These are phyloP conservation scores for Onychomys leucogaster DNA, from an alignment of 2,797 vertebrate genomes.

Conservation along the genomic window DNA sequence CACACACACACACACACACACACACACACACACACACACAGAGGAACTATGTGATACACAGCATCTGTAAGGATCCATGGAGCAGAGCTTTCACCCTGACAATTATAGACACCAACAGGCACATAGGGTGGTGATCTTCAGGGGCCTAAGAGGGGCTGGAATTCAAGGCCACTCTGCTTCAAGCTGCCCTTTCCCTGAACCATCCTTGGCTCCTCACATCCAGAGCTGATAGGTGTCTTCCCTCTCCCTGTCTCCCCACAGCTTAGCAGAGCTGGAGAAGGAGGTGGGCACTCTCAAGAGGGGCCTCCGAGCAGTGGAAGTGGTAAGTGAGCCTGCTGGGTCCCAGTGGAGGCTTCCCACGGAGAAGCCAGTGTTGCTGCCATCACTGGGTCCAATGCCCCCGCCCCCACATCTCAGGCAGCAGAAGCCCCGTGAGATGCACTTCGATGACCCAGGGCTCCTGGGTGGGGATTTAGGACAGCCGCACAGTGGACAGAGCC, in stretches of 20 bases:
- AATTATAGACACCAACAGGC: not conserved
- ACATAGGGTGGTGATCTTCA: not conserved
- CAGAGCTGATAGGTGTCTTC: not conserved
- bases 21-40: not conserved
- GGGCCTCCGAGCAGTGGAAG: constrained; percentile 96
- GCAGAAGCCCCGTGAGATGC: not conserved
- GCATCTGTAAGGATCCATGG: not conserved
- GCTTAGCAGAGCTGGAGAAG: constrained; percentile 97
- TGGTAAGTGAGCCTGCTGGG: constrained; percentile 88
- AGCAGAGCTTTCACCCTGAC: not conserved
- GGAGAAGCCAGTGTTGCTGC: no score
- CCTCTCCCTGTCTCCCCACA: constrained; percentile 79
- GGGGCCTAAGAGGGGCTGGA: not conserved
- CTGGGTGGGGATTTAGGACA: not conserved
- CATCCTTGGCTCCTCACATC: not conserved
- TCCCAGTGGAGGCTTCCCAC: not conserved
- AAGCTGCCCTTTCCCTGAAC: not conserved
- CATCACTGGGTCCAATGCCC: not conserved
- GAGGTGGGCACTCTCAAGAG: constrained; percentile 95
- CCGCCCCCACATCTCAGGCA: no score
- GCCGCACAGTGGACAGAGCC: not conserved
- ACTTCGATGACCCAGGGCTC: not conserved
- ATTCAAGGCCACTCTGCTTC: not conserved
- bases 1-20: not conserved
- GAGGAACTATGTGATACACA: not conserved